These are phyloP conservation scores for Neelides folsomi DNA, from an alignment of 2,888 invertebrate genomes.

Conservation along the genomic window DNA sequence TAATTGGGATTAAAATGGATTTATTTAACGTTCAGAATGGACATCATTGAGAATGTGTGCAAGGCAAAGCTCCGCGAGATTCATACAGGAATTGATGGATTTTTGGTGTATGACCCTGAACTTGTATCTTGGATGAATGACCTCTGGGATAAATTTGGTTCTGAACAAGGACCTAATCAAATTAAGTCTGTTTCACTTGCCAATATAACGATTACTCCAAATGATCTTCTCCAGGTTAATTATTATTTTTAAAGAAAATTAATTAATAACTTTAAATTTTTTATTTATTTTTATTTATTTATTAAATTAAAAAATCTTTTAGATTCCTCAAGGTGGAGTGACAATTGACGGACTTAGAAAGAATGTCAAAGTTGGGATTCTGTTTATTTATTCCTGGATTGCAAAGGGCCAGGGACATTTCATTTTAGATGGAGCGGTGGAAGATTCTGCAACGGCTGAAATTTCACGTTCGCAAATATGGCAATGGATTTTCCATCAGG, in stretches of 20 bases:
- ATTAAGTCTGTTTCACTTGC: constrained; percentile 39
- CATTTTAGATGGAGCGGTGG: constrained; percentile 49
- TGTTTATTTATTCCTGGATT: constrained; percentile 57
- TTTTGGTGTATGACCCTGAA: constrained; percentile 54
- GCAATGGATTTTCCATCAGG: constrained; percentile 57
- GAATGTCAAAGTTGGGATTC: constrained; percentile 51
- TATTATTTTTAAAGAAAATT: constrained; percentile 10
- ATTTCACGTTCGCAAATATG: constrained; percentile 58
- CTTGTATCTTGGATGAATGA: constrained; percentile 48
- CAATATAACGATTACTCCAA: constrained; percentile 38
- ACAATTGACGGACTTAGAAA: constrained; percentile 50
- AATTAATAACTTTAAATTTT: neutral
- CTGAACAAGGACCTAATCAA: constrained; percentile 42
- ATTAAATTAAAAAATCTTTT: neutral
- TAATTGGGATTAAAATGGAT: neutral
- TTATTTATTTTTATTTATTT: too few species aligned
- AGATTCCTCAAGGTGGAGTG: constrained; percentile 50
- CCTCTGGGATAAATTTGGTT: constrained; percentile 35
- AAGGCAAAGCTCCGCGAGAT: constrained; percentile 47
- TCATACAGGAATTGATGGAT: constrained; percentile 51
- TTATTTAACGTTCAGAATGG: constrained; percentile 6
- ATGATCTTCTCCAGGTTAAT: constrained; percentile 41
- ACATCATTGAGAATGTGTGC: constrained; percentile 41
- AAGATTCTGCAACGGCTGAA: constrained; percentile 63
- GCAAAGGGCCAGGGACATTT: constrained; percentile 52